Conservation (phyloP, 2,113 vertebrate species). For the Crotalus tigris region DNA sequence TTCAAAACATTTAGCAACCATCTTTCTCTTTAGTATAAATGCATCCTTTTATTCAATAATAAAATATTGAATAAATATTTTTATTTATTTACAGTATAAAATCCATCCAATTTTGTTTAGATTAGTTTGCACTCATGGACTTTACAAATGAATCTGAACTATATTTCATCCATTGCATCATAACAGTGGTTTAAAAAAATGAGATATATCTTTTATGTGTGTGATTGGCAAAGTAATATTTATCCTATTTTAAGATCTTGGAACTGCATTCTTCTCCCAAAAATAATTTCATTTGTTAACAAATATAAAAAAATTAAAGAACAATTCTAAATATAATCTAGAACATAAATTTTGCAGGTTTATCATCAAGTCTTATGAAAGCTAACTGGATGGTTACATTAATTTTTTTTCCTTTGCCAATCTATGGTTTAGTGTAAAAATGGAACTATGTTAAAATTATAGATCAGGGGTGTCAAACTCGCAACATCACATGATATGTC, state of each 20-base stretch:
- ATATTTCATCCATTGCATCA: slow-evolving; percentile 4
- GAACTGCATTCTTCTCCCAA: background rate
- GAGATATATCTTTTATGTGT: slow-evolving; percentile 3
- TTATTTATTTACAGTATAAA: no score
- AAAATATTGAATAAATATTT: background rate
- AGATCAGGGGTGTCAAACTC: no score
- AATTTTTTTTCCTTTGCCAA: background rate
- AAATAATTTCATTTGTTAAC: background rate
- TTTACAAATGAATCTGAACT: background rate
- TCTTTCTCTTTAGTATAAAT: background rate
- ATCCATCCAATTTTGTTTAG: background rate
- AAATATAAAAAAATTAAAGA: background rate
- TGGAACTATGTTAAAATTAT: background rate
- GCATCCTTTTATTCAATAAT: background rate
- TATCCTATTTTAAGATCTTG: background rate
- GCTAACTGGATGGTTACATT: background rate
- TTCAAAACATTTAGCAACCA: background rate
- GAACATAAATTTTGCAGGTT: background rate
- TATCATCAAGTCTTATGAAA: background rate
- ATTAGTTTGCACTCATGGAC: background rate
- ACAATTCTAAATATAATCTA: background rate
- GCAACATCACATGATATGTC: no score
- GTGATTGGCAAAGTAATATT: slow-evolving; percentile 24
- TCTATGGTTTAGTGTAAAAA: background rate
- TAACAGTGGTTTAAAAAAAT: slow-evolving; percentile 1